Base-by-base conservation (phyloP, 2,888 invertebrate genomes). In the Ganaspis brasiliensis region DNA sequence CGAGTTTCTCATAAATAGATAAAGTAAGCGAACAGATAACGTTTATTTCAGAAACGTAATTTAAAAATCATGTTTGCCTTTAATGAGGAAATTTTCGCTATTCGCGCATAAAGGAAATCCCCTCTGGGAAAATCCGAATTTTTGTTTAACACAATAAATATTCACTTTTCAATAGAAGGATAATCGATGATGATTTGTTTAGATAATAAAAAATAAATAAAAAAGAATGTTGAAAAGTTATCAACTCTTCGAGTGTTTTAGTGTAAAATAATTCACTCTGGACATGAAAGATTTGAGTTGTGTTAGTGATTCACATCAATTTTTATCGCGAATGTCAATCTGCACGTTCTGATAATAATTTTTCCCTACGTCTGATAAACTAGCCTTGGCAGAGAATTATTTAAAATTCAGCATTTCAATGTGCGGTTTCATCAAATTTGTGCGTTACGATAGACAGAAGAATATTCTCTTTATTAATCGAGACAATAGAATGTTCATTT, bases 341-440 rank as follows among this genome's bases (percentile, higher is more conserved):
- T 67, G 12, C 67, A 67, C 67, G 67, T 45, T 45, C 45, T 45
- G 67, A 67, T 67, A 67, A 37, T 31, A n/a, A 5, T 63, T 61
- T 40, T 24, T n/a, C 24, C 45, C 14, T 67, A n/a, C 24, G 35
- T 19, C 12, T 9, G n/a, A 45, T 45, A 24, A 4, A 3, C 14
- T 24, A 24, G n/a, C n/a, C 8, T 45, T 40, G 14, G 9, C 45
- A 45, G 21, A 52, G 52, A 52, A 52, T 31, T 31, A 6, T 31
- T 6, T 31, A 31, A 31, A 31, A 31, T 2, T 31, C 31, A 31
- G 6, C 31, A 6, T 31, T 31, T 31, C 31, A 6, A 31, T 31
- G 31, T 31, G n/a, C n/a, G 31, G 6, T 31, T 31, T 31, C 3
- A 31, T 31, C 31, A 31, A 31, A 31, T 31, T 31, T 4, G 2